These are phyloP conservation scores for Anoncus sp. DNA, from an alignment of 2,888 invertebrate species.

Conservation along the genomic window DNA sequence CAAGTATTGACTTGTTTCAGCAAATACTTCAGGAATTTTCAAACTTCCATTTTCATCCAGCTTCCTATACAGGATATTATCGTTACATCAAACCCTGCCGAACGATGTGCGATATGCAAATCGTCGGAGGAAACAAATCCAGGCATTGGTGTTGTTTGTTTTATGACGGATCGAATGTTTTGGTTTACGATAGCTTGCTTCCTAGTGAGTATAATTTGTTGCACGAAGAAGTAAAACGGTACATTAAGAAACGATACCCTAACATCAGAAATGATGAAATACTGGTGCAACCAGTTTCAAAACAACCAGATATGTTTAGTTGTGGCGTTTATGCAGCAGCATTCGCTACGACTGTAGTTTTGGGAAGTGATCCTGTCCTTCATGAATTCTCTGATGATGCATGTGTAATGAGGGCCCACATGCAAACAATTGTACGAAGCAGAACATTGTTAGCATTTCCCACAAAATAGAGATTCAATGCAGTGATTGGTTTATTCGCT, in stretches of 20 bases:
- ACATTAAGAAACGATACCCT: conserved; percentile 7
- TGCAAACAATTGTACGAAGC: too few species aligned
- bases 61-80: conserved; percentile 10
- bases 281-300: background rate
- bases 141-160: conserved; percentile 3
- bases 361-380: too few species aligned
- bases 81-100: conserved; percentile 26
- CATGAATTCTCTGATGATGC: too few species aligned
- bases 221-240: conserved; percentile 1
- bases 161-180: background rate
- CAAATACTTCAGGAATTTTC: conserved; percentile 20
- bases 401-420: too few species aligned
- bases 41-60: conserved; percentile 22
- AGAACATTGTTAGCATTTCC: too few species aligned
- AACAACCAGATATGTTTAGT: too few species aligned
- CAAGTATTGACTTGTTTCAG: conserved; percentile 43
- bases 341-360: too few species aligned
- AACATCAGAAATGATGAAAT: background rate
- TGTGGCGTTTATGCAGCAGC: too few species aligned
- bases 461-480: too few species aligned
- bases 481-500: too few species aligned
- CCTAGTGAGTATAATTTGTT: background rate
- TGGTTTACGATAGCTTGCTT: background rate
- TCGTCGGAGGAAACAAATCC: conserved; percentile 46
- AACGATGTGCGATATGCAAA: conserved; percentile 38